Evolutionary conservation across 2,888 invertebrate species (phyloP).

Genomic region (Tuberolachnus salignus): DNA sequence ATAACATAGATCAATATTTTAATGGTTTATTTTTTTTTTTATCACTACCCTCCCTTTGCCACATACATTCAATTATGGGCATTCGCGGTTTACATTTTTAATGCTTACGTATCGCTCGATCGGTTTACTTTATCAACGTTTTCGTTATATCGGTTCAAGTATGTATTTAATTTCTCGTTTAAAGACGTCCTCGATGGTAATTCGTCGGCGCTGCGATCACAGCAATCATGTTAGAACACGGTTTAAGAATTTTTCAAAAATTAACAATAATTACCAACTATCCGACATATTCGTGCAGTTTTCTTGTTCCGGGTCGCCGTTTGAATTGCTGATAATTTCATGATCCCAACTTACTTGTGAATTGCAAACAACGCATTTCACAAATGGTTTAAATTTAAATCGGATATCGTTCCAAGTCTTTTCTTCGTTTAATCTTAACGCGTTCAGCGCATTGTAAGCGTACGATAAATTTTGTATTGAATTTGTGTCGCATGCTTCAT

Average conservation of each 20-base stretch:
- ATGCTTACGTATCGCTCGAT: neutral
- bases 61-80: too few species aligned
- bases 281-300: neutral
- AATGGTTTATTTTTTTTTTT: too few species aligned
- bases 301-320: neutral
- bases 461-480: slow-evolving; percentile 1
- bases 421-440: neutral
- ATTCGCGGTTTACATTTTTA: neutral
- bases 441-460: neutral
- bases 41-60: too few species aligned
- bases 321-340: neutral
- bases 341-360: slow-evolving; percentile 19
- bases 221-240: neutral
- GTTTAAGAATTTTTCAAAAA: neutral
- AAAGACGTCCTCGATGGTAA: neutral
- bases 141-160: neutral
- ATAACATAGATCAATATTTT: too few species aligned
- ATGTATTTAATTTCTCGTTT: neutral
- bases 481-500: neutral
- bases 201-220: neutral
- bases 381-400: slow-evolving; percentile 19
- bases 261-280: neutral
- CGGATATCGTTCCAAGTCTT: neutral
- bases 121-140: slow-evolving; percentile 3
- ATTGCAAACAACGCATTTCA: slow-evolving; percentile 3